Conservation (phyloP, 1,140 invertebrate genomes). For the Drosophila saltans region DNA sequence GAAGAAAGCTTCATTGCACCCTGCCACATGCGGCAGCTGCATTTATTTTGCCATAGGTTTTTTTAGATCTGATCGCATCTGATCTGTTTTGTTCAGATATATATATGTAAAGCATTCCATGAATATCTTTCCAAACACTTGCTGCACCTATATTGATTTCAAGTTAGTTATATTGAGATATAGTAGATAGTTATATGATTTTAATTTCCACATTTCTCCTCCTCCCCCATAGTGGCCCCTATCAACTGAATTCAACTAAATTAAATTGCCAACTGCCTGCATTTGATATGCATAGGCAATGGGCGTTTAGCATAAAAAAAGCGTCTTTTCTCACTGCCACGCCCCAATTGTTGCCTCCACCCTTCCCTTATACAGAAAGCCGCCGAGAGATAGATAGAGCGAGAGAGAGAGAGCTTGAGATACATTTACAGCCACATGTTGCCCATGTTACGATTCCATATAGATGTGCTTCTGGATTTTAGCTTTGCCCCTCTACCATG, state of each 20-base stretch:
- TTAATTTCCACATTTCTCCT: background rate
- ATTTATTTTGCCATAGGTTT: no score
- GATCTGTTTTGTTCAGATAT: no score
- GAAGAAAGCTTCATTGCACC: no score
- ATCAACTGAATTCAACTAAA: background rate
- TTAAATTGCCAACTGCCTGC: constrained; percentile 12
- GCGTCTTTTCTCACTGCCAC: constrained; percentile 75
- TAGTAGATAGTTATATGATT: background rate
- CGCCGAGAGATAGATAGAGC: constrained; percentile 7
- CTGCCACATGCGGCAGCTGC: no score
- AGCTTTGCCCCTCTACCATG: constrained; percentile 43
- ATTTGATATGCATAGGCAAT: constrained; percentile 75
- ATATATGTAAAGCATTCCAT: no score
- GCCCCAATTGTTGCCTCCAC: constrained; percentile 34
- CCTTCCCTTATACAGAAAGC: constrained; percentile 1
- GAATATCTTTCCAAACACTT: no score
- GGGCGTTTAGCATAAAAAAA: constrained; percentile 70
- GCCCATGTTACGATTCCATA: constrained; percentile 65
- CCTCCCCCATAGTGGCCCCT: background rate
- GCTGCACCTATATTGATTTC: no score
- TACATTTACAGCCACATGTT: constrained; percentile 55
- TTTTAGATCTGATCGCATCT: no score
- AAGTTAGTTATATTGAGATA: background rate
- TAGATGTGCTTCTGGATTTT: constrained; percentile 56
- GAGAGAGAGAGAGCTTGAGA: constrained; percentile 5